Conservation (phyloP, 1,140 invertebrate genomes). For the Chironomus tepperi region DNA sequence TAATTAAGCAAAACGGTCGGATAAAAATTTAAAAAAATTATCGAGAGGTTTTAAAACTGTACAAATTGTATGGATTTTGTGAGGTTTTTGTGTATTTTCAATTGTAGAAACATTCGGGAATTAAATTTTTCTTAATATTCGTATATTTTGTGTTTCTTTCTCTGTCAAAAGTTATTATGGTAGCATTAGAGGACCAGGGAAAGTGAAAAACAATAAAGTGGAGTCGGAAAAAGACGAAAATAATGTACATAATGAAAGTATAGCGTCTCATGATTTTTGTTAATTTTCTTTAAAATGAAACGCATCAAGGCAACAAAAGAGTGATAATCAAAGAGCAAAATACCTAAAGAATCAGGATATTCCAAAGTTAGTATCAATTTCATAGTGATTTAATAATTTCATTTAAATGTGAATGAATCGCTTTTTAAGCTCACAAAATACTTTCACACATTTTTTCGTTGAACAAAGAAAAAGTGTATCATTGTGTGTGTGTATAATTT, state of each 20-base stretch:
- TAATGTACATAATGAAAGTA: background rate
- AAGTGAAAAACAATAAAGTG: background rate
- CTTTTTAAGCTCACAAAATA: background rate
- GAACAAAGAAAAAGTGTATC: slow-evolving; percentile 12
- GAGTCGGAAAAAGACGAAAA: background rate
- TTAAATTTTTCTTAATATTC: background rate
- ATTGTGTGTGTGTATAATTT: background rate
- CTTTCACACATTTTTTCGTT: background rate
- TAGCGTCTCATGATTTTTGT: background rate
- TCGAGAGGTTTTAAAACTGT: too few species aligned
- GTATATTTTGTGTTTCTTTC: background rate
- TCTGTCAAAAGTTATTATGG: slow-evolving; percentile 3
- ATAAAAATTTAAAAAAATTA: background rate
- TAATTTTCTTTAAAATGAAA: slow-evolving; percentile 2
- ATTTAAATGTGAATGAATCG: background rate
- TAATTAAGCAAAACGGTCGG: background rate
- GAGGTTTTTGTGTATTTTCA: background rate
- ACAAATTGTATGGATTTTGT: background rate
- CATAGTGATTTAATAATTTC: background rate
- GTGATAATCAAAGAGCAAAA: background rate
- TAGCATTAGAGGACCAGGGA: background rate
- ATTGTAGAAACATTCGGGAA: too few species aligned
- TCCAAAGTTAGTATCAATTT: background rate
- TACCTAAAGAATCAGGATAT: background rate
- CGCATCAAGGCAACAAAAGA: background rate